Conservation (phyloP, 2,888 invertebrate species). For the Parthenolecanium corni region DNA sequence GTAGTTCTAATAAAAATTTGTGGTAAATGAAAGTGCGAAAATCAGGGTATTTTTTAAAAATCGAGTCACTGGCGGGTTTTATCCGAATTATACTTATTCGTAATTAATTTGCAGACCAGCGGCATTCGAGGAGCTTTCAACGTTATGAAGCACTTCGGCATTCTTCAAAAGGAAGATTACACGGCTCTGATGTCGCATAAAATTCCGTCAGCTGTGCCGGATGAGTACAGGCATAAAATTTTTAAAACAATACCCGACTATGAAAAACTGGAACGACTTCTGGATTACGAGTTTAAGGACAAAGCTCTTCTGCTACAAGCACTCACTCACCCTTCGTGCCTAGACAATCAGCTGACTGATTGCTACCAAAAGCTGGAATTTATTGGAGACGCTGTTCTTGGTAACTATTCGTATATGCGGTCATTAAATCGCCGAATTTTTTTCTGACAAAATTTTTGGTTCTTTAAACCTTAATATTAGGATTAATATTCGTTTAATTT, state of each 20-base stretch:
- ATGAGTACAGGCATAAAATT: background rate
- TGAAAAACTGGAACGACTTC: constrained; percentile 47
- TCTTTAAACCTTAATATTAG: background rate
- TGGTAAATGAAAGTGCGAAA: too few relatives aligned
- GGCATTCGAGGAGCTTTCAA: constrained; percentile 45
- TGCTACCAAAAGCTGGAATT: constrained; percentile 88
- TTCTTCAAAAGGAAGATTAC: constrained; percentile 38
- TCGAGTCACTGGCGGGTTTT: too few relatives aligned
- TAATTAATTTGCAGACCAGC: constrained; percentile 39
- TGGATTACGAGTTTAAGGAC: constrained; percentile 70
- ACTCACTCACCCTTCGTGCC: constrained; percentile 72
- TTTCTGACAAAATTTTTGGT: too few relatives aligned
- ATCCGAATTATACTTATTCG: too few relatives aligned
- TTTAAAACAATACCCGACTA: constrained; percentile 27
- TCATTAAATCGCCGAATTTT: too few relatives aligned
- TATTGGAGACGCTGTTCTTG: constrained; percentile 77
- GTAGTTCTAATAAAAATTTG: too few relatives aligned
- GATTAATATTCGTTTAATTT: background rate
- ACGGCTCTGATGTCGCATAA: background rate
- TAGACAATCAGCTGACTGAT: constrained; percentile 63
- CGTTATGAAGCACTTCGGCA: constrained; percentile 52
- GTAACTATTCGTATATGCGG: constrained; percentile 36
- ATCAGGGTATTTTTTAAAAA: too few relatives aligned
- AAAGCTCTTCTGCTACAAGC: constrained; percentile 75
- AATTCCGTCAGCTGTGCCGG: background rate